Evolutionary conservation across 2,113 vertebrate species (phyloP), one percentile per base, ranked within the genome.

Genomic region (Callipepla squamata): DNA sequence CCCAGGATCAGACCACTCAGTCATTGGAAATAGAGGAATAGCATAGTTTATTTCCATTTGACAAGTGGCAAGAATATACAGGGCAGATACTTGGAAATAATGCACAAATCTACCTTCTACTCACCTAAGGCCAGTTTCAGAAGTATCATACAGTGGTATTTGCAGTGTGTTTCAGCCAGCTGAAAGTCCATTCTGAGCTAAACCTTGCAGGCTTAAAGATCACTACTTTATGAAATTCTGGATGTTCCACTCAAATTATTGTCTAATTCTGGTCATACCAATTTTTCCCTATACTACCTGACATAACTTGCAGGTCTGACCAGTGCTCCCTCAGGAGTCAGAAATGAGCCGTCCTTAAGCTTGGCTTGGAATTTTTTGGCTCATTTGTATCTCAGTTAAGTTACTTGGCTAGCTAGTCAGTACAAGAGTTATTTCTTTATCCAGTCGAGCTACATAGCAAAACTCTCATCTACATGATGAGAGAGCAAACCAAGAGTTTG

Each of bases 21-120:
- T 26, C 36, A 57, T 26, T 17, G 13, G n/a, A 65, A 53, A 1
- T 3, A n/a, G 2, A 1, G 22, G 16, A 28, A 36, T 2, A 59
- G 15, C 18, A 44, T 22, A n/a, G 34, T 6, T 23, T 48, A 23
- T 22, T 74, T 51, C 30, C 18, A 21, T 3, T 44, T 6, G n/a
- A 9, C 4, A 25, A 42, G 15, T 13, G 78, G 18, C 7, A 75
- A n/a, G 25, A 75, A 36, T 5, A 15, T 11, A 28, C 4, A 21
- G 11, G n/a, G 6, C 9, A 69, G 20, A 53, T 53, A 26, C 16
- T 45, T 40, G 26, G 23, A 68, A 79, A 53, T 79, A 5, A 42
- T 15, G n/a, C 6, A 13, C 32, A 55, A 25, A 61, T 44, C 44
- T 66, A 23, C 20, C 32, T 72, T 66, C 38, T 42, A 4, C 25